Percentiles rank a stretch among this genome's conserved stretches.
Conservation (phyloP, 2,113 vertebrate genomes). For the Elanoides forficatus region DNA sequence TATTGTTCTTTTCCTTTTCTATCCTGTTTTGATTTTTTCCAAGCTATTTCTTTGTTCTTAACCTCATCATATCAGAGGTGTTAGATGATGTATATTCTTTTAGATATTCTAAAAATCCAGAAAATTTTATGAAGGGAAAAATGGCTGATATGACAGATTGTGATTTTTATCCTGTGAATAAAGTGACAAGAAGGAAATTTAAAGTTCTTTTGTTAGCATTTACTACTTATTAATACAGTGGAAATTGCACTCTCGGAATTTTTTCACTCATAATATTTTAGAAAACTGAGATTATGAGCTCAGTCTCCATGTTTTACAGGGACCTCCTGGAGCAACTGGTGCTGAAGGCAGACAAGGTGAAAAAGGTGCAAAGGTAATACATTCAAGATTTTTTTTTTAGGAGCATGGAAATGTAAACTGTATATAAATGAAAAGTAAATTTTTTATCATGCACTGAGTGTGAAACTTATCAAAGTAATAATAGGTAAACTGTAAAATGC, state of each 20-base stretch:
- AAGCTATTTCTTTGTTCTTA: not conserved
- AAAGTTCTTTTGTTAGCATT: not conserved
- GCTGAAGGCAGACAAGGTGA: constrained; percentile 96
- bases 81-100: not conserved
- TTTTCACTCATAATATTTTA: not conserved
- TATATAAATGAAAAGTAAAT: not conserved
- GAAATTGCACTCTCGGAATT: not conserved
- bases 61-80: not conserved
- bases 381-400: not conserved
- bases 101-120: not conserved
- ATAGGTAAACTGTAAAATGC: not conserved
- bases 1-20: not conserved
- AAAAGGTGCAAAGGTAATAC: constrained; percentile 94
- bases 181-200: not conserved
- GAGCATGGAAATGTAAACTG: not conserved
- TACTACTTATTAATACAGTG: not conserved
- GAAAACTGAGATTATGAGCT: not conserved
- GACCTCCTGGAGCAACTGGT: constrained; percentile 88
- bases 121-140: not conserved
- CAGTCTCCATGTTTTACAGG: constrained; percentile 70
- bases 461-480: not conserved
- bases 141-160: not conserved
- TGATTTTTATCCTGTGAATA: not conserved
- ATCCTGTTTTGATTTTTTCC: not conserved
- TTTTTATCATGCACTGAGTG: not conserved